Evolutionary conservation across 2,113 vertebrate genomes (phyloP).

Genomic region (Desmodus rotundus): DNA sequence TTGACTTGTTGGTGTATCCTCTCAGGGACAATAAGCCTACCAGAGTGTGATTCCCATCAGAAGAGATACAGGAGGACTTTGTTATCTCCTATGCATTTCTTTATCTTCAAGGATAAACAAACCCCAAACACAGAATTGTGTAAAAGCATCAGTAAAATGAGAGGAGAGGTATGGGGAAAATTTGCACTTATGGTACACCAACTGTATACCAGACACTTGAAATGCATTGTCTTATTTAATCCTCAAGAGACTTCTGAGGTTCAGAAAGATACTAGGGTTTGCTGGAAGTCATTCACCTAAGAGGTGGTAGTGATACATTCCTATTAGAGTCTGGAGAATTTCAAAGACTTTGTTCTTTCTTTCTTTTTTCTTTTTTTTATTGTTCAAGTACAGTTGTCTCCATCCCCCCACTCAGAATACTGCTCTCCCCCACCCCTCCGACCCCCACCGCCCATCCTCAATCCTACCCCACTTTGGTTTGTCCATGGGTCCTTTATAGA

Average conservation of each 20-base stretch:
- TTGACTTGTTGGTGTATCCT: not conserved
- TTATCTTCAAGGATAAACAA: not conserved
- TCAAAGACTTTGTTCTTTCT: not conserved
- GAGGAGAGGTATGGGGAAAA: not conserved
- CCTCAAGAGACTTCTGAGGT: not conserved
- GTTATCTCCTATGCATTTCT: not conserved
- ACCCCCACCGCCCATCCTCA: too few species aligned
- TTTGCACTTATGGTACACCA: not conserved
- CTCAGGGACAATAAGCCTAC: not conserved
- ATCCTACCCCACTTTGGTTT: too few species aligned
- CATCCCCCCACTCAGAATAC: too few species aligned
- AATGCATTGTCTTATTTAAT: not conserved
- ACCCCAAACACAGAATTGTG: not conserved
- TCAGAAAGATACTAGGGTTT: not conserved
- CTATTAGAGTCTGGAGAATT: not conserved
- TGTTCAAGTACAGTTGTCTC: too few species aligned
- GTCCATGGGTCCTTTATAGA: too few species aligned
- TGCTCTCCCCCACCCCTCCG: too few species aligned
- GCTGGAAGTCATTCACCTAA: not conserved
- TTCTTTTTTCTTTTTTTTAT: not conserved
- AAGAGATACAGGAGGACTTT: not conserved
- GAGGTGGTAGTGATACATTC: not conserved
- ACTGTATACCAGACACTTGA: not conserved
- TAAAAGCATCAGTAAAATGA: not conserved
- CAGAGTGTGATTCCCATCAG: not conserved